Evolutionary conservation across 2,797 vertebrate species (phyloP).

Genomic region (Gymnothorax javanicus): DNA sequence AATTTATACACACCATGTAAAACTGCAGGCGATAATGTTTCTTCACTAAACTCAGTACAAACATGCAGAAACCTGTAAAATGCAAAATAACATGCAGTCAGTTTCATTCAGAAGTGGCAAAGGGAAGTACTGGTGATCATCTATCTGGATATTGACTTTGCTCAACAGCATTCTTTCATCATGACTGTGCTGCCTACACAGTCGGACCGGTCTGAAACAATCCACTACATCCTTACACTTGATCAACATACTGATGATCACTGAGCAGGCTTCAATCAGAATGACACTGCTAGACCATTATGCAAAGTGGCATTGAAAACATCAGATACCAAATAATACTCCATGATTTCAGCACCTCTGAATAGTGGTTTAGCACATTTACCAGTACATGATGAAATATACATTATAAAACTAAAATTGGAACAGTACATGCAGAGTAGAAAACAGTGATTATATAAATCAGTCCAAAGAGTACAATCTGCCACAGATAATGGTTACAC

Average conservation of each 20-base stretch:
- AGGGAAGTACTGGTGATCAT: background rate
- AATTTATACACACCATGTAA: conserved; percentile 95
- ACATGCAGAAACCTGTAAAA: conserved; percentile 98
- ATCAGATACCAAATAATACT: too few species aligned
- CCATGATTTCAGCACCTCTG: too few species aligned
- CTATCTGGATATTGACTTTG: background rate
- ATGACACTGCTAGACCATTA: too few species aligned
- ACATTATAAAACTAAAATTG: background rate
- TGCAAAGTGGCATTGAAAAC: too few species aligned
- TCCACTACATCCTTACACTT: background rate
- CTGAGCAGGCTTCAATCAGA: too few species aligned
- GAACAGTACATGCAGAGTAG: background rate
- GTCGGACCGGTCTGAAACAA: background rate
- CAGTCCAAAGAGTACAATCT: background rate
- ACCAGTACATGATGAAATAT: background rate
- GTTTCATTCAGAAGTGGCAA: conserved; percentile 32
- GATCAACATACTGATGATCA: background rate
- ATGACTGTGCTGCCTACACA: background rate
- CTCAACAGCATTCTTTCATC: background rate
- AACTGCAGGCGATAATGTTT: conserved; percentile 99
- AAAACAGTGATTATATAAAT: background rate
- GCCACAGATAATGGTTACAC: background rate
- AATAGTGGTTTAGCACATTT: background rate
- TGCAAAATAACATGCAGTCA: conserved; percentile 75
- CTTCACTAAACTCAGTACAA: conserved; percentile 99